These are phyloP conservation scores for Nyctalus aviator DNA, from an alignment of 2,797 vertebrate species.

Conservation along the genomic window DNA sequence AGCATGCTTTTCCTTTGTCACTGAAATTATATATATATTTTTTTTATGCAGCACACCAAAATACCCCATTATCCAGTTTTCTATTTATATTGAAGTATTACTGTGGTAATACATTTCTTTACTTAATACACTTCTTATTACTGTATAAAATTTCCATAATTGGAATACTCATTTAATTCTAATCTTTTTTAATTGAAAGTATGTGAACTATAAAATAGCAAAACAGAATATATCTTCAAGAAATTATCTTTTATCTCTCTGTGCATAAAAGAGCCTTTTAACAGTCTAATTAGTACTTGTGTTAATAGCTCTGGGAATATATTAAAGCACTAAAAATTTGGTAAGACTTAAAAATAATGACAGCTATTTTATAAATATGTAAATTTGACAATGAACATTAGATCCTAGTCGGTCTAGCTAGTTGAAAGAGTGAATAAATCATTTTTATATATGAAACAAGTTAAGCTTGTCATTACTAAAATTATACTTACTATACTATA, in stretches of 20 bases:
- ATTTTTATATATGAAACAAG: neutral
- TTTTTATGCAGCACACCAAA: neutral
- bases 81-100: slow-evolving; percentile 47
- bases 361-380: slow-evolving; percentile 70
- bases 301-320: slow-evolving; percentile 69
- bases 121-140: slow-evolving; percentile 68
- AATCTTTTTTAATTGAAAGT: slow-evolving; percentile 75
- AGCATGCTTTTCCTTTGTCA: neutral
- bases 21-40: slow-evolving; percentile 2
- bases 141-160: slow-evolving; percentile 71
- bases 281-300: slow-evolving; percentile 61
- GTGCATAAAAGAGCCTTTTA: slow-evolving; percentile 51
- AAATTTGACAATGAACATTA: slow-evolving; percentile 58
- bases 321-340: slow-evolving; percentile 71
- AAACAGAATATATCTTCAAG: slow-evolving; percentile 67
- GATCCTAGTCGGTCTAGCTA: neutral
- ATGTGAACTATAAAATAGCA: slow-evolving; percentile 69
- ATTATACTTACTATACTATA: neutral
- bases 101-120: slow-evolving; percentile 50
- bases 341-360: slow-evolving; percentile 69
- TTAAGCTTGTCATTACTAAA: neutral
- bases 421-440: neutral
- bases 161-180: slow-evolving; percentile 66
- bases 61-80: neutral
- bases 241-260: slow-evolving; percentile 75